phyloP scores from a whole-genome alignment of 64 coral and sea anemone species.

The Stichodactyla mertensii region DNA sequence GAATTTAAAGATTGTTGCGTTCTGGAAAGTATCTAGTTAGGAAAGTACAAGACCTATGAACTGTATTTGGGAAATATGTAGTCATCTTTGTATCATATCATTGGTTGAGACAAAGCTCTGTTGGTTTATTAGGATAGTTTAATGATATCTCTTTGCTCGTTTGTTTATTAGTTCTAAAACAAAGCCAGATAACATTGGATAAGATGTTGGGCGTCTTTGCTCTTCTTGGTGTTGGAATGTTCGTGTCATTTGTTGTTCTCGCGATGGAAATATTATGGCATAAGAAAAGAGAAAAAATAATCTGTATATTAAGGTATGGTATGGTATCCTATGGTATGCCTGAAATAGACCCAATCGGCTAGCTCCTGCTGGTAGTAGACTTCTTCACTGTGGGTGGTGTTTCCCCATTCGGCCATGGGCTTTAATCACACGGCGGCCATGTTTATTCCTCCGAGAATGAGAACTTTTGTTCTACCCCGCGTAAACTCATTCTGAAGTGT shows the following conservation, averaged over 20 bases:
- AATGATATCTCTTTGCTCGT: neutral
- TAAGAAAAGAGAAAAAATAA: neutral
- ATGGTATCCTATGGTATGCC: neutral
- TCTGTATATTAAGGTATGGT: neutral
- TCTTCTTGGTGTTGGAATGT: conserved; percentile 15
- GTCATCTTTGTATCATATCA: too few species aligned
- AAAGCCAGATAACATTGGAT: neutral
- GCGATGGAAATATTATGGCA: conserved; percentile 21
- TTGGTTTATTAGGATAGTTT: neutral
- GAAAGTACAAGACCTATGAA: too few species aligned
- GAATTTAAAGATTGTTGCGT: too few species aligned
- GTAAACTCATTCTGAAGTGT: too few species aligned
- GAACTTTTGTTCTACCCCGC: too few species aligned
- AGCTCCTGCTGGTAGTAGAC: neutral
- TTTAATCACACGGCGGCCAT: too few species aligned
- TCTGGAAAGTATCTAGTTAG: too few species aligned
- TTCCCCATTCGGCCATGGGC: neutral
- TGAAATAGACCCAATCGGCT: neutral
- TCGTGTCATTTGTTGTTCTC: conserved; percentile 6
- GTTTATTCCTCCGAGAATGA: too few species aligned
- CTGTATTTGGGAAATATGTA: too few species aligned
- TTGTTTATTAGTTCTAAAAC: neutral
- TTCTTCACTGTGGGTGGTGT: neutral
- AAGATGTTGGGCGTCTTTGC: conserved; percentile 43
- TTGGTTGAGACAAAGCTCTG: neutral